A percentile compares a stretch with the other conserved stretches of the same genome.
phyloP scores from a whole-genome alignment of 1,140 invertebrate genomes.

The Ladona fulva region DNA sequence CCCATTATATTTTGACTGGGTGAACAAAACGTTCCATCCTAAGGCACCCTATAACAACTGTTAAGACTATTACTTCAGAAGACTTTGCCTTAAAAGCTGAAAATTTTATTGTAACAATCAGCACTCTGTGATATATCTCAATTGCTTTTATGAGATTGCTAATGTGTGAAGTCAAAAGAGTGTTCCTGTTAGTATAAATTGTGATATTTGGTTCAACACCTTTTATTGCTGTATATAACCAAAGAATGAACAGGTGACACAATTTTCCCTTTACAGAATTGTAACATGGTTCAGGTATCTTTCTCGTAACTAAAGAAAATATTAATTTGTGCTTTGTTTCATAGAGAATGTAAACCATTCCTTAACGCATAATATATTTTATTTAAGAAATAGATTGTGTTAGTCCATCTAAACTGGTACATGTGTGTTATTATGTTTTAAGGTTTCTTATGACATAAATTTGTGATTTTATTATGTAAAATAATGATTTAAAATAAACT shows the following conservation, averaged over 20 bases:
- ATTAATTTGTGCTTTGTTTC: too few relatives aligned
- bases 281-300: background rate
- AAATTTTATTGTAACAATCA: background rate
- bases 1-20: background rate
- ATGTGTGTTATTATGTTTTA: constrained; percentile 4
- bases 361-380: background rate
- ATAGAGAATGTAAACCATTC: too few relatives aligned
- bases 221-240: constrained; percentile 10
- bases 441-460: background rate
- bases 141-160: background rate
- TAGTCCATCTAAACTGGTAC: background rate
- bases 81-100: background rate
- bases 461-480: constrained; percentile 5
- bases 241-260: constrained; percentile 5
- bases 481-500: background rate
- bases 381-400: background rate
- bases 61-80: background rate
- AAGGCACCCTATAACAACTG: background rate
- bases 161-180: constrained; percentile 1
- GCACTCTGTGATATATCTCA: constrained; percentile 3
- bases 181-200: constrained; percentile 2
- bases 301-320: background rate
- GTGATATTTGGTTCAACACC: background rate
- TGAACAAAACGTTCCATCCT: background rate
- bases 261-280: background rate